Conservation (phyloP, 2,888 invertebrate species). For the Chaitophorus viminalis region DNA sequence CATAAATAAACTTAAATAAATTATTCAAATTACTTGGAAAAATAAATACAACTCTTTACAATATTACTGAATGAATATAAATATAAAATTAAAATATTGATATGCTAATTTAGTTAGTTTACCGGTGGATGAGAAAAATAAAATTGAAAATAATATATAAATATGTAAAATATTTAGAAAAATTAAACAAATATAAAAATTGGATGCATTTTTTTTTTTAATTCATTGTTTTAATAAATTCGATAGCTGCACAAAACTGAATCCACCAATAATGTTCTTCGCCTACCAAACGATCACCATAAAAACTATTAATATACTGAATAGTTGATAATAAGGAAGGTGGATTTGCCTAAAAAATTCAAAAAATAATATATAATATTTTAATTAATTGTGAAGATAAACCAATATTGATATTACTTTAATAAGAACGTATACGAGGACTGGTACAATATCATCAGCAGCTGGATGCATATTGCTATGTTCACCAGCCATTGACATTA, state of each 20-base stretch:
- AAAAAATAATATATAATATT: constrained; percentile 40
- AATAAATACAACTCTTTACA: too few relatives aligned
- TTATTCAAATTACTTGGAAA: background rate
- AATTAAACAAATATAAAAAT: background rate
- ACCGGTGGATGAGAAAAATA: background rate
- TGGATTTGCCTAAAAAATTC: constrained; percentile 83
- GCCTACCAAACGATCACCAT: constrained; percentile 82
- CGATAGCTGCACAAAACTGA: constrained; percentile 95
- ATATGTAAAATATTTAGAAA: constrained; percentile 8
- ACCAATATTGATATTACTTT: constrained; percentile 72
- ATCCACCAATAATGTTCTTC: constrained; percentile 99
- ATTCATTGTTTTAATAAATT: constrained; percentile 98
- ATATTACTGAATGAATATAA: too few relatives aligned
- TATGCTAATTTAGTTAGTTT: background rate
- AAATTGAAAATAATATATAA: background rate
- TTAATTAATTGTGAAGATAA: background rate
- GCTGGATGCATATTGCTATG: constrained; percentile 76
- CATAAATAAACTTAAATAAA: background rate
- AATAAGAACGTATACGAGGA: constrained; percentile 94
- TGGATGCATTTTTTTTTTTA: constrained; percentile 67
- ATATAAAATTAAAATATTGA: background rate
- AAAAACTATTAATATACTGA: constrained; percentile 94
- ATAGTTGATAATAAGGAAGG: constrained; percentile 92
- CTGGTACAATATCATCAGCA: constrained; percentile 95
- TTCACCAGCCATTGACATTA: constrained; percentile 85